A percentile compares a stretch with the other conserved stretches of the same genome.
Conservation (phyloP, 2,797 vertebrate species). For the Hippopotamyrus pictus region DNA sequence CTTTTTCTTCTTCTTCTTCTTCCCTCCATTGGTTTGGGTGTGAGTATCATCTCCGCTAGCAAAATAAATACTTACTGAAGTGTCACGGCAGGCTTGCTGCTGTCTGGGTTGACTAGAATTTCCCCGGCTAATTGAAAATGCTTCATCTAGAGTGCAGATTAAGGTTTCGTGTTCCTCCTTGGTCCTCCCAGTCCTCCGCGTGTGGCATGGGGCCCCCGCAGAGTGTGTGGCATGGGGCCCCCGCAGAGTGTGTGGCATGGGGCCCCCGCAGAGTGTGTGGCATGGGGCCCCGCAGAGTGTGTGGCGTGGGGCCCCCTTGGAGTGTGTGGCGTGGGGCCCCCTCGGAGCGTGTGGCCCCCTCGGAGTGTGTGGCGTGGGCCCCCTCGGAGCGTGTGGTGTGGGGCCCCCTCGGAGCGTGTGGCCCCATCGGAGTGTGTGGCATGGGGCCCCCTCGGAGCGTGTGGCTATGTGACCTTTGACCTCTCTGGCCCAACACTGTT, state of each 20-base stretch:
- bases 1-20: slow-evolving; percentile 25
- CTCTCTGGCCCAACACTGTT: not conserved
- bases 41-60: not conserved
- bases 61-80: slow-evolving; percentile 14
- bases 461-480: not conserved
- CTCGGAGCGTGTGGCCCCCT: no score
- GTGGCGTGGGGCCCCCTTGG: not conserved
- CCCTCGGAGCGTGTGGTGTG: no score
- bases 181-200: not conserved
- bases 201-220: not conserved
- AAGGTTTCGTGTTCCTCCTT: not conserved
- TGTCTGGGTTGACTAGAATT: slow-evolving; percentile 11
- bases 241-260: no score
- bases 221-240: no score
- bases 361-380: no score
- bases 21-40: slow-evolving; percentile 3
- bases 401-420: no score
- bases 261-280: no score
- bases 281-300: no score
- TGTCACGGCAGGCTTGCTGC: not conserved
- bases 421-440: not conserved
- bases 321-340: not conserved
- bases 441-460: not conserved
- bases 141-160: not conserved
- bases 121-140: not conserved